These are phyloP conservation scores for Misgurnus mizolepis DNA, from an alignment of 2,113 vertebrate genomes.

Conservation along the genomic window DNA sequence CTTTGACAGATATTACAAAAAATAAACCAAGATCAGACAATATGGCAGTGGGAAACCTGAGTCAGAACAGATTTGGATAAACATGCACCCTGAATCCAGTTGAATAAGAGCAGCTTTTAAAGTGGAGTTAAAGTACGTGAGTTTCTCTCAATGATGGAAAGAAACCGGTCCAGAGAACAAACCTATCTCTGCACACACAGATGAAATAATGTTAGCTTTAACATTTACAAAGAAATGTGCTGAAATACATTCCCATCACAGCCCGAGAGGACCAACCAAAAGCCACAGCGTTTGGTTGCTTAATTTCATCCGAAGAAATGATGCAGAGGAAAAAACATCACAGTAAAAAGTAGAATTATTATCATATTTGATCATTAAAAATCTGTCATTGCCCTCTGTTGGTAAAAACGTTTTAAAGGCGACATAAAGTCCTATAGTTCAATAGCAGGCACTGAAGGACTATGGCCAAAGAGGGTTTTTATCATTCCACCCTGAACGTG, in stretches of 20 bases:
- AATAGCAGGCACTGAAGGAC: conserved; percentile 55
- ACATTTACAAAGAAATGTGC: conserved; percentile 32
- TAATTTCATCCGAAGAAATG: conserved; percentile 47
- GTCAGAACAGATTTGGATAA: conserved; percentile 51
- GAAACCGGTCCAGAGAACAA: conserved; percentile 33
- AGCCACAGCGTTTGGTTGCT: conserved; percentile 24
- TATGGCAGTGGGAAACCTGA: conserved; percentile 52
- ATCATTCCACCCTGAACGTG: conserved; percentile 39
- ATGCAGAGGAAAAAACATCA: conserved; percentile 35
- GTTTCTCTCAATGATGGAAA: conserved; percentile 30
- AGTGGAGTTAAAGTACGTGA: conserved; percentile 37
- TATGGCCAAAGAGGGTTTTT: conserved; percentile 52
- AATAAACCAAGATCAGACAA: conserved; percentile 26
- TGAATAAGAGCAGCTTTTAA: conserved; percentile 49
- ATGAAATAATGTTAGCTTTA: conserved; percentile 34
- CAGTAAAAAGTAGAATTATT: conserved; percentile 47
- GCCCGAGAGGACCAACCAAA: conserved; percentile 42
- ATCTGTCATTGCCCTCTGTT: conserved; percentile 22
- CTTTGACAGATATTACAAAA: conserved; percentile 30
- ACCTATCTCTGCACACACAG: neutral
- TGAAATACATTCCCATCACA: conserved; percentile 52
- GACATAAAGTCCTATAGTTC: conserved; percentile 12
- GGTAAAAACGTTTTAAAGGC: conserved; percentile 16
- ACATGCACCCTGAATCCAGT: conserved; percentile 51
- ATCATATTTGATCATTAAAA: conserved; percentile 42